phyloP scores from a whole-genome alignment of 2,113 vertebrate species.

The Mesocricetus auratus region DNA sequence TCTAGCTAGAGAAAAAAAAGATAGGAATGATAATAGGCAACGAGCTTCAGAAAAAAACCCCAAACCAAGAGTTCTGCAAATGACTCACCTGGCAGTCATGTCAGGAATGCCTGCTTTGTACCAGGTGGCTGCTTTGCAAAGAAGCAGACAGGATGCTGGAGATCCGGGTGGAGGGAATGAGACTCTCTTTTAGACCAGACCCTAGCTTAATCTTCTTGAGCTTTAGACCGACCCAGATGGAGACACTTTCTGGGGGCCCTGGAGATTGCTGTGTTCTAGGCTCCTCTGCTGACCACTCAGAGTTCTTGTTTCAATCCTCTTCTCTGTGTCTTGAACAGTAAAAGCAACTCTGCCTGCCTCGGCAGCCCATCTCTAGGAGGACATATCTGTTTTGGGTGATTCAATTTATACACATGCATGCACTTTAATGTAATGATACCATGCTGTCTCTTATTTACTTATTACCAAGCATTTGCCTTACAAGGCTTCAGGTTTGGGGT shows the following conservation, averaged over 20 bases:
- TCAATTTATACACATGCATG: not conserved
- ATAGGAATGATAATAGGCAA: conserved; percentile 63
- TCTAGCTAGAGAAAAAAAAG: conserved; percentile 78
- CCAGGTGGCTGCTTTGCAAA: conserved; percentile 66
- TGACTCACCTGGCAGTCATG: conserved; percentile 80
- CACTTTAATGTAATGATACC: not conserved
- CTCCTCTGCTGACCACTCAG: not conserved
- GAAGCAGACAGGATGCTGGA: conserved; percentile 63
- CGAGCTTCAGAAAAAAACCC: conserved; percentile 59
- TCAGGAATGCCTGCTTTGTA: conserved; percentile 81
- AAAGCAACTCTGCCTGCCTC: not conserved
- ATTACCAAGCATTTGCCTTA: not conserved
- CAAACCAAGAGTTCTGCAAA: conserved; percentile 68
- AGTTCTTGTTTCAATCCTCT: not conserved
- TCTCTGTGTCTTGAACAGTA: not conserved
- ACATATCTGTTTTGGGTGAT: not conserved
- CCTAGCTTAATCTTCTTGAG: not conserved
- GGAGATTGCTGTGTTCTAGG: not conserved
- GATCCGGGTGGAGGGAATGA: conserved; percentile 17
- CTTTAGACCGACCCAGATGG: not conserved
- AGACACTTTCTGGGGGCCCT: not conserved
- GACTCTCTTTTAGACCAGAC: conserved; percentile 74
- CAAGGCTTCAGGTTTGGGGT: not conserved
- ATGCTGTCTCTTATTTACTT: not conserved
- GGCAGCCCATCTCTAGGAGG: not conserved